A percentile compares a stretch with the other conserved stretches of the same genome.
These are phyloP conservation scores for Arrhopalites spinosus DNA, from an alignment of 2,888 invertebrate genomes.

Conservation along the genomic window DNA sequence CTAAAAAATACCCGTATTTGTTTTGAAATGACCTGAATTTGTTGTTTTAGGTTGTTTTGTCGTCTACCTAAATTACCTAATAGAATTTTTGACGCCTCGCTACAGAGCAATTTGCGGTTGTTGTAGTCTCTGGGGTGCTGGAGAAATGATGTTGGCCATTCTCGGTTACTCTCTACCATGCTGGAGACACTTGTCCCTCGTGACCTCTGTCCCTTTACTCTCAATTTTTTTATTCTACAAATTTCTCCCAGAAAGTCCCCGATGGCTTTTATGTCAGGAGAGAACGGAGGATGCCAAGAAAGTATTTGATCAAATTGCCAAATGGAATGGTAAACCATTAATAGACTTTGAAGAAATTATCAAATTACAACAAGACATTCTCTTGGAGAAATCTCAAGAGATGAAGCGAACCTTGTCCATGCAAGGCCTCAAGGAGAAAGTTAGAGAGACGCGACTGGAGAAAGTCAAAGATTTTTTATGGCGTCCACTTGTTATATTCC, in stretches of 20 bases:
- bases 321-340: conserved; percentile 1
- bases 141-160: conserved; percentile 45
- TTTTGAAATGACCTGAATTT: conserved; percentile 5
- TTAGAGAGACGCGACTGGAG: conserved; percentile 32
- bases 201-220: background rate
- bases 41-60: conserved; percentile 52
- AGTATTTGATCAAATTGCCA: conserved; percentile 22
- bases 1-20: background rate
- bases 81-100: conserved; percentile 51
- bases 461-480: background rate
- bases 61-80: conserved; percentile 48
- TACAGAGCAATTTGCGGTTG: conserved; percentile 44
- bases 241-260: conserved; percentile 49
- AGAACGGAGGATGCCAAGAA: conserved; percentile 38
- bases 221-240: conserved; percentile 10
- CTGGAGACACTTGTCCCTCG: conserved; percentile 31
- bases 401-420: background rate
- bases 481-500: background rate
- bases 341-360: background rate
- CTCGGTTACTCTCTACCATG: conserved; percentile 39
- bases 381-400: background rate
- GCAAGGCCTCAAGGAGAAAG: conserved; percentile 7
- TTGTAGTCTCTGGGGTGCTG: conserved; percentile 47
- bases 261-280: conserved; percentile 43
- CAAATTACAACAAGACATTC: background rate